These are phyloP conservation scores for Scyliorhinus canicula DNA, from an alignment of 2,797 vertebrate genomes.

Conservation along the genomic window DNA sequence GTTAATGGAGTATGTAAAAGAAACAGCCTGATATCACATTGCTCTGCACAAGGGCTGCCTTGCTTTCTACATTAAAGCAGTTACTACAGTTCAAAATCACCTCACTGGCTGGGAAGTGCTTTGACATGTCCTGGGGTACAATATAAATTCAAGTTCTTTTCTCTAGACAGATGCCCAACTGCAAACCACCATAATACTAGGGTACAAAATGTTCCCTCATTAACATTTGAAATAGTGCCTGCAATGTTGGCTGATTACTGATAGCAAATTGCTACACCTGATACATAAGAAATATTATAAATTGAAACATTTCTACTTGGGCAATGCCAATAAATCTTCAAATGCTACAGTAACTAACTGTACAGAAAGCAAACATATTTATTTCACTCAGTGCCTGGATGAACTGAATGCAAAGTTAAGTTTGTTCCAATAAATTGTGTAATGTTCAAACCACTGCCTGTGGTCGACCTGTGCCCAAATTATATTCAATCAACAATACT, in stretches of 20 bases:
- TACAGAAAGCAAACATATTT: background rate
- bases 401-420: background rate
- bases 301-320: background rate
- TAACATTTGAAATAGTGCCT: background rate
- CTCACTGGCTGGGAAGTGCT: background rate
- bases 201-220: background rate
- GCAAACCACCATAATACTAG: background rate
- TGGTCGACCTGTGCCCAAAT: background rate
- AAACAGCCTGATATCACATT: background rate
- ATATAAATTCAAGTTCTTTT: background rate
- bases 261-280: background rate
- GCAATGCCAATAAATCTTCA: background rate
- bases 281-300: background rate
- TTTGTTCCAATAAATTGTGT: background rate
- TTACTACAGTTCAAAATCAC: background rate
- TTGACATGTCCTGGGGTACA: background rate
- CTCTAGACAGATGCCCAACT: background rate
- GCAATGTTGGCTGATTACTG: background rate
- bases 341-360: background rate
- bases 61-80: background rate
- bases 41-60: background rate
- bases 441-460: background rate
- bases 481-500: background rate
- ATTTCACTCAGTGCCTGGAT: background rate
- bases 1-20: background rate